phyloP scores from a whole-genome alignment of 2,797 vertebrate species.

The Enteromius thamalakanensis region DNA sequence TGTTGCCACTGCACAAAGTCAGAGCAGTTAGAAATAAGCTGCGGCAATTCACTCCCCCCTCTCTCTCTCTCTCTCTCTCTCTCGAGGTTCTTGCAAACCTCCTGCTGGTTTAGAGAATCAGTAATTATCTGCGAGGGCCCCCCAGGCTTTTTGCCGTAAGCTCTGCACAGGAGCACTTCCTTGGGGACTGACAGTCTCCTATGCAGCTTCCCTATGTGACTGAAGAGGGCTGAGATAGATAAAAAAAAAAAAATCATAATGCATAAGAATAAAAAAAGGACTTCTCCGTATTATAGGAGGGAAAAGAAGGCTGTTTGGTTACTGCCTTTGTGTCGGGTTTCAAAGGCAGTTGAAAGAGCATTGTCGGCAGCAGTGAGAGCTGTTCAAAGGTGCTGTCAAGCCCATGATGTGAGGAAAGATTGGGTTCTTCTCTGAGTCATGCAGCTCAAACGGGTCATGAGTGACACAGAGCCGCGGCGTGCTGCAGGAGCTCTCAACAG shows the following conservation, averaged over 20 bases:
- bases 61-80: neutral
- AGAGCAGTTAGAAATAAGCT: conserved; percentile 26
- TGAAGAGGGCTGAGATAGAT: conserved; percentile 22
- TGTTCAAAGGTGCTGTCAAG: conserved; percentile 57
- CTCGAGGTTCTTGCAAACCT: conserved; percentile 60
- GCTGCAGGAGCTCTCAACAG: conserved; percentile 33
- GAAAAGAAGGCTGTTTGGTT: conserved; percentile 52
- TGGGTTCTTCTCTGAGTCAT: conserved; percentile 55
- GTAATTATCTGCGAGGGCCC: conserved; percentile 70
- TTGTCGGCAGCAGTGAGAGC: conserved; percentile 48
- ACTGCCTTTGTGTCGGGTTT: conserved; percentile 49
- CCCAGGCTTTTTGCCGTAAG: conserved; percentile 54
- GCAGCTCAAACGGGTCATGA: conserved; percentile 42
- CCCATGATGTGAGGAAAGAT: conserved; percentile 47
- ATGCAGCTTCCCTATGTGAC: conserved; percentile 40
- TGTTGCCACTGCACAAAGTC: conserved; percentile 51
- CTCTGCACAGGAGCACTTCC: conserved; percentile 50
- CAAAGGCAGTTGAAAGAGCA: conserved; percentile 55
- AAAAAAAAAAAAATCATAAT: conserved; percentile 27
- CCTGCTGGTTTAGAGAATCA: conserved; percentile 72
- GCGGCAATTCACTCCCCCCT: conserved; percentile 37
- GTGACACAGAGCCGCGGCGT: conserved; percentile 36
- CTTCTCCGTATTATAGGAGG: conserved; percentile 31
- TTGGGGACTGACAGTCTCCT: conserved; percentile 48
- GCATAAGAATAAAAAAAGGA: conserved; percentile 34